These are phyloP conservation scores for Venustaconcha ellipsiformis DNA, from an alignment of 1,140 invertebrate species.

Conservation along the genomic window DNA sequence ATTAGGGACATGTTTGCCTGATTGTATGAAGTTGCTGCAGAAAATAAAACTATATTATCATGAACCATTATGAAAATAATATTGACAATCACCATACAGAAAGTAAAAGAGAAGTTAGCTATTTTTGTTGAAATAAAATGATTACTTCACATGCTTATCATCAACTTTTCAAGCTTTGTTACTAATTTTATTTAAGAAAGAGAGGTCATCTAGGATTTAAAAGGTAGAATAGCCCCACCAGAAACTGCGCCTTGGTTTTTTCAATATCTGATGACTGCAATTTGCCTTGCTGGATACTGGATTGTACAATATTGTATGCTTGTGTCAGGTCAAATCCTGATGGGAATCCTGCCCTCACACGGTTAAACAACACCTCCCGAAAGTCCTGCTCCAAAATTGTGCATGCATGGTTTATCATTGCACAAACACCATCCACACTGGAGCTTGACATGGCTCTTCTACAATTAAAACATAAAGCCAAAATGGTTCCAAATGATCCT, in stretches of 20 bases:
- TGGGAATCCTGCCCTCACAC: slow-evolving; percentile 85
- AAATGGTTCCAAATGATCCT: too few species aligned
- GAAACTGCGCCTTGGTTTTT: slow-evolving; percentile 76
- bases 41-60: neutral
- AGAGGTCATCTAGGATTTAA: neutral
- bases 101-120: too few species aligned
- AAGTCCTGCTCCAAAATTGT: slow-evolving; percentile 90
- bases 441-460: slow-evolving; percentile 89
- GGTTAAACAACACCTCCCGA: slow-evolving; percentile 80
- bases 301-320: slow-evolving; percentile 80
- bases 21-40: too few species aligned
- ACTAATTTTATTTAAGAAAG: neutral
- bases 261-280: slow-evolving; percentile 86
- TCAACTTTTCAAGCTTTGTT: neutral
- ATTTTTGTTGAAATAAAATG: too few species aligned
- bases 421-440: slow-evolving; percentile 95
- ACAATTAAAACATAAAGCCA: slow-evolving; percentile 38
- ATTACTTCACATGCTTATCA: too few species aligned
- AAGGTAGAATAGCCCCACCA: slow-evolving; percentile 72
- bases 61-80: slow-evolving; percentile 1
- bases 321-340: slow-evolving; percentile 67
- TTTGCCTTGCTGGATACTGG: slow-evolving; percentile 85
- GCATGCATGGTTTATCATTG: slow-evolving; percentile 94
- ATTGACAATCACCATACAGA: neutral
- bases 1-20: too few species aligned